Evolutionary conservation across 2,888 invertebrate species (phyloP).

Genomic region (Eulithis prunata): DNA sequence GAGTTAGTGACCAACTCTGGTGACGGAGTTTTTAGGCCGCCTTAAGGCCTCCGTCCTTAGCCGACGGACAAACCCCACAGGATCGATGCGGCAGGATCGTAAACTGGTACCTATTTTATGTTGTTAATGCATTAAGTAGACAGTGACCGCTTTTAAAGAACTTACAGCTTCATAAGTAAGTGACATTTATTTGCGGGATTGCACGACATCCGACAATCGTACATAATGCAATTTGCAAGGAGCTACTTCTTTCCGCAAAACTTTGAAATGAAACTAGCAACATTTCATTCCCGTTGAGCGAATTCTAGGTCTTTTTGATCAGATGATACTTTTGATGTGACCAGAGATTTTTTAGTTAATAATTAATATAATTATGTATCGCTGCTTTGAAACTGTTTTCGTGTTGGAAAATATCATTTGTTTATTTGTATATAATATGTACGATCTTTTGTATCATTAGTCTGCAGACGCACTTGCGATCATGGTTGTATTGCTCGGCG

Average conservation of each 20-base stretch:
- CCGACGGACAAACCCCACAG: too few species aligned
- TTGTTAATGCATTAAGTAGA: background rate
- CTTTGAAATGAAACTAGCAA: constrained; percentile 18
- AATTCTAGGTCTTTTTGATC: constrained; percentile 29
- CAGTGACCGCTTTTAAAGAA: background rate
- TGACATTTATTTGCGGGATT: constrained; percentile 36
- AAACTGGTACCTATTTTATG: background rate
- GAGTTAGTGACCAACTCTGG: too few species aligned
- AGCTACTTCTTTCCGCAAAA: constrained; percentile 8
- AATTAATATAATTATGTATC: too few species aligned
- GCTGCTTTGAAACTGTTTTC: too few species aligned
- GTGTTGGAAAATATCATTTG: too few species aligned
- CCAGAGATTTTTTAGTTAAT: constrained; percentile 44
- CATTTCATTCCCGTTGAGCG: constrained; percentile 7
- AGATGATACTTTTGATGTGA: constrained; percentile 46
- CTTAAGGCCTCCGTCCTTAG: too few species aligned
- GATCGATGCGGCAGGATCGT: too few species aligned
- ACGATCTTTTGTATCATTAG: too few species aligned
- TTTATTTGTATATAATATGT: too few species aligned
- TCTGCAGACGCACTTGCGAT: too few species aligned
- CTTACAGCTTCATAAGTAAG: constrained; percentile 4
- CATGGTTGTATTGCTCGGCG: too few species aligned
- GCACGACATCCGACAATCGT: constrained; percentile 32
- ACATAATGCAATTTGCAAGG: constrained; percentile 34
- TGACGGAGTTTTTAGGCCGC: too few species aligned